Percentiles rank a stretch among this genome's conserved stretches.
Evolutionary conservation across 2,888 invertebrate genomes (phyloP).

Genomic region (Caenorhabditis sulstoni): DNA sequence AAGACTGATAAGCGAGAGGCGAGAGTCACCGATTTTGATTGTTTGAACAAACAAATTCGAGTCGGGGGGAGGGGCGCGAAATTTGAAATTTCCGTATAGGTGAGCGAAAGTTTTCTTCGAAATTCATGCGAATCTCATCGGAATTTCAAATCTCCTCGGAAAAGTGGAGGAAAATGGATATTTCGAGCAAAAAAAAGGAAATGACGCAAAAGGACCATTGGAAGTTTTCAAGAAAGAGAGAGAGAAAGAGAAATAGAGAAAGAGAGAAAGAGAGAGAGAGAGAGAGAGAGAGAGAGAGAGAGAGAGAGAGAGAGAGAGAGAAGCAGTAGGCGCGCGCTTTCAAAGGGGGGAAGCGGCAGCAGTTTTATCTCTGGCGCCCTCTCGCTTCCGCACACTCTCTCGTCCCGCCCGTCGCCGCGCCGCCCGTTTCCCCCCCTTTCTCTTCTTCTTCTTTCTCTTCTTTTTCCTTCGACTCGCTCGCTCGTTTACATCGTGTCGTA

Average conservation of each 20-base stretch:
- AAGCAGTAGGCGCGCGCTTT: no score
- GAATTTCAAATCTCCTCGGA: not conserved
- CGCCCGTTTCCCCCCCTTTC: constrained; percentile 34
- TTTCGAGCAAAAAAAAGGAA: not conserved
- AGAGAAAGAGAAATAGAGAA: constrained; percentile 2
- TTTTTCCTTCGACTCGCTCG: constrained; percentile 5
- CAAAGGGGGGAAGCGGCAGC: constrained; percentile 18
- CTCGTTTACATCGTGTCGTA: constrained; percentile 54
- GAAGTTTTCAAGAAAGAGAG: not conserved
- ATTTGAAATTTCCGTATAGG: no score
- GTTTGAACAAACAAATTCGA: no score
- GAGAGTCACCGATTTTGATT: no score
- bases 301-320: not conserved
- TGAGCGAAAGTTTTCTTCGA: no score
- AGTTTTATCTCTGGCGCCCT: constrained; percentile 19
- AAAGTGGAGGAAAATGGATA: not conserved
- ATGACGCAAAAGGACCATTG: no score
- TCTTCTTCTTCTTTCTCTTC: constrained; percentile 6
- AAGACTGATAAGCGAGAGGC: no score
- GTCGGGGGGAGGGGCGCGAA: no score
- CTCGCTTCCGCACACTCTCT: constrained; percentile 7
- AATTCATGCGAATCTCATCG: no score
- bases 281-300: constrained; percentile 15
- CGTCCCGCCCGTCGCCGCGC: constrained; percentile 1
- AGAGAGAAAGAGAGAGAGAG: not conserved